Evolutionary conservation across 2,888 invertebrate species (phyloP), one percentile per base, ranked within the genome.

Genomic region (Coenonympha glycerion): DNA sequence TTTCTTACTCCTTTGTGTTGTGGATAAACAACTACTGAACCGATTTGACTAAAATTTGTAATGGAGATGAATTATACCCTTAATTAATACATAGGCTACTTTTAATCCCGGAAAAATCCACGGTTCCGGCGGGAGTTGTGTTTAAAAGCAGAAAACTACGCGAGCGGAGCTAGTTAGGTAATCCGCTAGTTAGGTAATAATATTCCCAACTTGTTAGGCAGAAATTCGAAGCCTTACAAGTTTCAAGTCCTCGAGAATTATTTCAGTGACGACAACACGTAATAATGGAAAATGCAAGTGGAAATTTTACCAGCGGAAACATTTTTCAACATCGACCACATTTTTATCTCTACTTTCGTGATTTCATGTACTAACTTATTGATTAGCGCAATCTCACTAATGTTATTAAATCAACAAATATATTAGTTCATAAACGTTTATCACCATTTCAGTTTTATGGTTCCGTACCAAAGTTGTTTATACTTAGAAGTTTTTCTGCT

Each of bases 271-370:
- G 22, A 42, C 50, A n/a, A 36, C 22, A 15, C 19, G 26, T 31
- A 13, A 28, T n/a, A 31, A 33, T 41, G 3, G 22, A 13, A 22
- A 13, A 26, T 15, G 39, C 37, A 47, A 61, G 48, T 64, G 62
- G 61, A 65, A 62, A 59, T 55, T 61, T 65, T 60, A 60, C 48
- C 39, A 47, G 55, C 42, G 54, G 55, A 61, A 61, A 58, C 41
- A 33, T 56, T 51, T 55, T 50, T 58, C 56, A 56, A 52, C n/a
- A 49, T 34, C 30, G 31, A 6, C 22, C 5, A 26, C 26, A 26
- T 15, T 49, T 46, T 49, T 52, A 55, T 61, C 61, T 62, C 58
- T 60, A 57, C 62, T 56, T 60, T 56, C 49, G 51, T 58, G 47
- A 56, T 58, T 47, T 53, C 47, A 47, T 44, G 19, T n/a, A 47